These are phyloP conservation scores for Chesias legatella DNA, from an alignment of 2,888 invertebrate genomes.

Conservation along the genomic window DNA sequence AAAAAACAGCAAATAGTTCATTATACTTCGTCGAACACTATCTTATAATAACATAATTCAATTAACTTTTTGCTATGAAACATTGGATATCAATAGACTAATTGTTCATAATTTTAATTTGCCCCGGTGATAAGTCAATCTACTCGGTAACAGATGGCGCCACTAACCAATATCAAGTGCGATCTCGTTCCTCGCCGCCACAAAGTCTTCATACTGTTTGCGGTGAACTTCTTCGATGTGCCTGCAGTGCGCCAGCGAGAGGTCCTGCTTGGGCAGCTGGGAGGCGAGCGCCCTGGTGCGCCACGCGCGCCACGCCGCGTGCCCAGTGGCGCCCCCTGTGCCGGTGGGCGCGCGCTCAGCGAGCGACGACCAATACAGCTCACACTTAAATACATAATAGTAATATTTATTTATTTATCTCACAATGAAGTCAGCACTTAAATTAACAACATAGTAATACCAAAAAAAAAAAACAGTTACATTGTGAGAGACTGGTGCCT, in stretches of 20 bases:
- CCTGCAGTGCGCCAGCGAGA: slow-evolving; percentile 93
- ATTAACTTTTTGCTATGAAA: no score
- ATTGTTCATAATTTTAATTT: slow-evolving; percentile 2
- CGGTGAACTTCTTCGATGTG: slow-evolving; percentile 89
- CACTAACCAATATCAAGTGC: slow-evolving; percentile 93
- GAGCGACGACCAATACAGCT: slow-evolving; percentile 94
- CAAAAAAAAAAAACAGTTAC: no score
- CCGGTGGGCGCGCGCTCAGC: slow-evolving; percentile 82
- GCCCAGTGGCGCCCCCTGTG: slow-evolving; percentile 62
- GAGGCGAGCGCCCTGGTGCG: slow-evolving; percentile 83
- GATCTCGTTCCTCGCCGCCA: slow-evolving; percentile 95
- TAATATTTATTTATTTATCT: no score
- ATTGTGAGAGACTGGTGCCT: no score
- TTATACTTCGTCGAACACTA: no score
- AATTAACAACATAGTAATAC: no score
- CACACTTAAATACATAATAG: slow-evolving; percentile 82
- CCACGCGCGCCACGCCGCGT: slow-evolving; percentile 69
- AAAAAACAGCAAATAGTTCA: no score
- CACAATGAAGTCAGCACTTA: no score
- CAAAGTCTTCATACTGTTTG: slow-evolving; percentile 95
- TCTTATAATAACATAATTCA: no score
- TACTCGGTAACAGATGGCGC: slow-evolving; percentile 45
- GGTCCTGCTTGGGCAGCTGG: slow-evolving; percentile 97
- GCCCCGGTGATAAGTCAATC: no score
- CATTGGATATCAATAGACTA: no score